Evolutionary conservation across 2,888 invertebrate species (phyloP).

Genomic region (Tinea semifulvella): DNA sequence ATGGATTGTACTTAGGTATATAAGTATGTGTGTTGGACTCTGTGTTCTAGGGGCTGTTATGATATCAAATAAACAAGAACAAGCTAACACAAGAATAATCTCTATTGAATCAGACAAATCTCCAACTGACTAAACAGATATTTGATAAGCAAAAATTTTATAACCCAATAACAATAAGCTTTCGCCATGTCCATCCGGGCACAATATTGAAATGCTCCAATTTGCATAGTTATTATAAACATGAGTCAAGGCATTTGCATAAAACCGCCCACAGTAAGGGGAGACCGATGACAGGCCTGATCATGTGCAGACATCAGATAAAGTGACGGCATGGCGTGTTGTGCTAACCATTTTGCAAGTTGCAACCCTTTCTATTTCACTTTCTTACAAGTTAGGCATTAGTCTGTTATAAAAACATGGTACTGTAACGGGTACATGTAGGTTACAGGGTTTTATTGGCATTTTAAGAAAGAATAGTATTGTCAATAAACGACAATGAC

Average conservation of each 20-base stretch:
- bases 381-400: no score
- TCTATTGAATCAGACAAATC: constrained; percentile 9
- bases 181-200: constrained; percentile 37
- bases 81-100: no score
- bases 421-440: no score
- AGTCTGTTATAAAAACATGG: no score
- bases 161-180: constrained; percentile 48
- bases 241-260: constrained; percentile 39
- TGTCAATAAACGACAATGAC: no score
- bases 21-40: no score
- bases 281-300: constrained; percentile 12
- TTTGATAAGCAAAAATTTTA: constrained; percentile 31
- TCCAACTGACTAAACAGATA: constrained; percentile 8
- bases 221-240: constrained; percentile 59
- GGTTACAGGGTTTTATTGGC: no score
- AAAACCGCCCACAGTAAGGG: constrained; percentile 19
- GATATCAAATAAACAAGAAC: no score
- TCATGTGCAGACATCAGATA: constrained; percentile 10
- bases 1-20: no score
- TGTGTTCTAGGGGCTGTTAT: no score
- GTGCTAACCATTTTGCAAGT: constrained; percentile 4
- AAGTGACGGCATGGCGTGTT: constrained; percentile 8
- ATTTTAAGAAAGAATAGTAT: no score
- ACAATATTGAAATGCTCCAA: constrained; percentile 51
- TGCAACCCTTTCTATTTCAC: background rate